Conservation (phyloP, 1,140 invertebrate species). For the Achatina immaculata region DNA sequence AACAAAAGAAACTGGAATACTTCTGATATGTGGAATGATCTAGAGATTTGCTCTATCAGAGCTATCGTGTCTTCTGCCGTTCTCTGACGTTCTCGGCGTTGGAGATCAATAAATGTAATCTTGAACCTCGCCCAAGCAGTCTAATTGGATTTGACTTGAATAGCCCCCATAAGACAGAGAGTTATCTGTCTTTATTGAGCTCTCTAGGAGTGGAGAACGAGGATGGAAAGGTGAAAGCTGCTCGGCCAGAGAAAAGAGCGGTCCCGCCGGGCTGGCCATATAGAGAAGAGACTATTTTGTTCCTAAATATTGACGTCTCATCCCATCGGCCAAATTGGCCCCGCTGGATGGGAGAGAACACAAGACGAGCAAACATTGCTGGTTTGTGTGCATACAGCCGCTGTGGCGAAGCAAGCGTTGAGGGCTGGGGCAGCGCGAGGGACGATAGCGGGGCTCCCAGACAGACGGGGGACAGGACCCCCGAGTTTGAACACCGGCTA, state of each 20-base stretch:
- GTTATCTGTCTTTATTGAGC: conserved; percentile 27
- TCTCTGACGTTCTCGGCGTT: too few relatives aligned
- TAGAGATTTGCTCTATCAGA: too few relatives aligned
- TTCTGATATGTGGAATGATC: too few relatives aligned
- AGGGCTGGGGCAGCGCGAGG: background rate
- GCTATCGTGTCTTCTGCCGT: too few relatives aligned
- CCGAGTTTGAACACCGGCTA: too few relatives aligned
- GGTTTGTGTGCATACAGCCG: background rate
- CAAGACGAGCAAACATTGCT: conserved; percentile 18
- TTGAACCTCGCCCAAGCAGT: conserved; percentile 13
- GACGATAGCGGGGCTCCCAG: background rate
- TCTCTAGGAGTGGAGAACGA: background rate
- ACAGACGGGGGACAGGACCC: background rate
- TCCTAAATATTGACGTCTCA: conserved; percentile 35
- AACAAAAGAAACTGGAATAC: too few relatives aligned
- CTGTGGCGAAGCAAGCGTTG: too few relatives aligned
- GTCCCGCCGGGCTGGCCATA: background rate
- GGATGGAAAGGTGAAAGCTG: background rate
- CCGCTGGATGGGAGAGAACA: background rate
- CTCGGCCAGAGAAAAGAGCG: background rate
- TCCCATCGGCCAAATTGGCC: conserved; percentile 33
- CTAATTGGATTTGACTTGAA: conserved; percentile 45
- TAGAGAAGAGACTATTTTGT: conserved; percentile 35
- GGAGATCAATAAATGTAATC: conserved; percentile 37
- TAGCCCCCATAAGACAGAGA: conserved; percentile 30